These are phyloP conservation scores for Meriones psammophilus DNA, from an alignment of 2,797 vertebrate species.

Conservation along the genomic window DNA sequence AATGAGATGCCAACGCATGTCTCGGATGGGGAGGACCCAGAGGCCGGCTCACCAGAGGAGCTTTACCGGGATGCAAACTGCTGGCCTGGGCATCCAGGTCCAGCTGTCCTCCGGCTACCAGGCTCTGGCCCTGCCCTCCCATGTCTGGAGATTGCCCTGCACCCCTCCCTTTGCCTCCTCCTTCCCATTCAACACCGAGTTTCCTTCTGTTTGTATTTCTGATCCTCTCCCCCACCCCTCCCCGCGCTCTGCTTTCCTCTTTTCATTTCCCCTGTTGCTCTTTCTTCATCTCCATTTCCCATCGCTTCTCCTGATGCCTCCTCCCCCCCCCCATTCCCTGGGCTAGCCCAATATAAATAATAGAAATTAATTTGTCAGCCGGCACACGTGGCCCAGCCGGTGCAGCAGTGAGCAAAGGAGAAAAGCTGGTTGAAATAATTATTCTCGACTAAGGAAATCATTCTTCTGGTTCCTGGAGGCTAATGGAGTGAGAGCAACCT, in stretches of 20 bases:
- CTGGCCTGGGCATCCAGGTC: rapidly evolving
- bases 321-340: neutral
- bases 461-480: conserved; percentile 89
- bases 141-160: neutral
- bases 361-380: conserved; percentile 89
- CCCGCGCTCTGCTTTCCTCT: neutral
- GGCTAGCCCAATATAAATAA: conserved; percentile 87
- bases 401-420: conserved; percentile 77
- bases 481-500: conserved; percentile 88
- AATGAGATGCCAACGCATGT: conserved; percentile 59
- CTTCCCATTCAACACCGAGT: neutral
- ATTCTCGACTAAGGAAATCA: conserved; percentile 88
- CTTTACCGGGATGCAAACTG: neutral
- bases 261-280: neutral
- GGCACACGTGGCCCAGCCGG: conserved; percentile 71
- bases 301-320: neutral
- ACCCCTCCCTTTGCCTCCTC: neutral
- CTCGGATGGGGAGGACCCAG: neutral
- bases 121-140: neutral
- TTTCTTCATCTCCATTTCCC: neutral
- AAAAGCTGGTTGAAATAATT: conserved; percentile 90
- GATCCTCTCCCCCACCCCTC: neutral
- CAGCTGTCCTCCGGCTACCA: neutral
- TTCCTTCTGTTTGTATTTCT: neutral
- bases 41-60: neutral